Evolutionary conservation across 2,888 invertebrate species (phyloP), one percentile per base, ranked within the genome.

Genomic region (Patella depressa): DNA sequence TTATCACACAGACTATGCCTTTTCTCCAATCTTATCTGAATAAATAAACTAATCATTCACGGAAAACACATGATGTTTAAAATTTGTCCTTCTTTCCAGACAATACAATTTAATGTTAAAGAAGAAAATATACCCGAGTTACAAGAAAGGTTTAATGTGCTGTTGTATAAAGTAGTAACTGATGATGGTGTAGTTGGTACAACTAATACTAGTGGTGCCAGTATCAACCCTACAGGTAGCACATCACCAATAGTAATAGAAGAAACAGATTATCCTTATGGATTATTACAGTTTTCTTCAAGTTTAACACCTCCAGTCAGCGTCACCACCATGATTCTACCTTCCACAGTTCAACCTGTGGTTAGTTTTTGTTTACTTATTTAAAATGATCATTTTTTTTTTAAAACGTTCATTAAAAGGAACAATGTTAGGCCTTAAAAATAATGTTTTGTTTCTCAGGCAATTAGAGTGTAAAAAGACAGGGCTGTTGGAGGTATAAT

Each of bases 171-270:
- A 11, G 88, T 83, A 0, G 73, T 82, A 5, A 84, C 89, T 7
- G 84, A 82, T 53, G 90, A 90, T 80, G 88, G 88, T 3, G 45
- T 81, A 14, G 72, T 81, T 5, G 90, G 90, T n/a, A 84, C 85
- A 24, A 91, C 91, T n/a, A 83, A 87, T 77, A 87, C 85, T 3
- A 91, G 90, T 82, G 91, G 91, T 9, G 91, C 91, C 69, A 89
- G 89, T 78, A 86, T 91, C 17, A 85, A 89, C 74, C 82, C 80
- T 15, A 45, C 71, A 5, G 76, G 74, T 12, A 77, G 81, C 69
- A 72, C 34, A 4, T 85, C 83, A 34, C 82, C 72, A 3, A 81
- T 91, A 11, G 83, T 85, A n/a, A 83, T 91, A 45, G 76, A 78
- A 14, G 88, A 85, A 69, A 90, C 86, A 79, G 91, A 91, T 82